Evolutionary conservation across 2,113 vertebrate species (phyloP).

Genomic region (Paedocypris sp.): DNA sequence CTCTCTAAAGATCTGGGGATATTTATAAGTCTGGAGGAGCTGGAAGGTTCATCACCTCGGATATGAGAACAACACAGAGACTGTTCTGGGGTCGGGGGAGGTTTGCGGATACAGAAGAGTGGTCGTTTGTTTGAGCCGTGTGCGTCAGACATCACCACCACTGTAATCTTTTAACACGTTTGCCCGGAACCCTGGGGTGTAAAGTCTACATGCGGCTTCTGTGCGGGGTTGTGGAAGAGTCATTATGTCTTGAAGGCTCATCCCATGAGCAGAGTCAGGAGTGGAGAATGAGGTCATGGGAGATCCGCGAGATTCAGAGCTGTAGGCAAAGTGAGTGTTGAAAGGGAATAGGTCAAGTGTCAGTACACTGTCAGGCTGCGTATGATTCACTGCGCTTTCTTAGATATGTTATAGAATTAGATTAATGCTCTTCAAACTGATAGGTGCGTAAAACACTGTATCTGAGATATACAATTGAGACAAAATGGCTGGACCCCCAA

Average conservation of each 20-base stretch:
- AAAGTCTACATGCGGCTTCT: neutral
- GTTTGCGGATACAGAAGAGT: conserved; percentile 3
- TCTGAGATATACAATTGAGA: too few relatives aligned
- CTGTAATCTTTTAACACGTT: neutral
- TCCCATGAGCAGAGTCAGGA: neutral
- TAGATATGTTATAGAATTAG: too few relatives aligned
- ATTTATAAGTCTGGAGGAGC: conserved; percentile 16
- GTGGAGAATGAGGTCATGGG: neutral
- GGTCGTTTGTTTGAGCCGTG: conserved; percentile 11
- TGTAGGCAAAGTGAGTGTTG: neutral
- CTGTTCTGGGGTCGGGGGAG: conserved; percentile 9
- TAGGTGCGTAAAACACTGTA: too few relatives aligned
- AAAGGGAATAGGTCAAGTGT: neutral
- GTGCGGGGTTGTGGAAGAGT: neutral
- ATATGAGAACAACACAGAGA: conserved; percentile 17
- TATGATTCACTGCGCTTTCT: neutral
- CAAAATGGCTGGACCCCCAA: too few relatives aligned
- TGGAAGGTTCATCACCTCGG: conserved; percentile 10
- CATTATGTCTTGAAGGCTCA: neutral
- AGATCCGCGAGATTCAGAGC: neutral
- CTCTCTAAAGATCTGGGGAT: conserved; percentile 1
- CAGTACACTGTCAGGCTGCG: too few relatives aligned
- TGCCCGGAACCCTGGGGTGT: neutral
- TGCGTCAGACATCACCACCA: conserved; percentile 8
- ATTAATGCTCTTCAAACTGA: too few relatives aligned